A percentile compares a stretch with the other conserved stretches of the same genome.
These are phyloP conservation scores for Hephaestus fuliginosus DNA, from an alignment of 2,797 vertebrate species.

Conservation along the genomic window DNA sequence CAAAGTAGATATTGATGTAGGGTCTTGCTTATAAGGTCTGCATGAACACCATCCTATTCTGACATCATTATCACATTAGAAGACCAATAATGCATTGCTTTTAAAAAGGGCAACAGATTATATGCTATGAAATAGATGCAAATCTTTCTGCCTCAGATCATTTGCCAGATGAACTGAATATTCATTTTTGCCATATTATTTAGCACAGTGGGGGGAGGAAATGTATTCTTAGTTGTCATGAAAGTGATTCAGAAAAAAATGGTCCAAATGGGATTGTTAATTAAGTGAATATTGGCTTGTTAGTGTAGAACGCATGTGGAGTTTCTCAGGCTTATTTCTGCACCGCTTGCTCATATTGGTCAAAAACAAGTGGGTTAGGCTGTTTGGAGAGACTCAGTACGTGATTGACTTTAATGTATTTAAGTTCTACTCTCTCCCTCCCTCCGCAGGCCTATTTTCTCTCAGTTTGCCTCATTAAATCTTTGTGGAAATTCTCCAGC, in stretches of 20 bases:
- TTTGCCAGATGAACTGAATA: constrained; percentile 72
- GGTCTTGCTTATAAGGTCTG: constrained; percentile 52
- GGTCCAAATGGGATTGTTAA: constrained; percentile 51
- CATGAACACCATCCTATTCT: constrained; percentile 49
- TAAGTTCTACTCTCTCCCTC: constrained; percentile 43
- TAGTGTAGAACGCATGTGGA: constrained; percentile 30
- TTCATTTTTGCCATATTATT: constrained; percentile 59
- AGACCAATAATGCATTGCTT: constrained; percentile 55
- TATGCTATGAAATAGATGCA: constrained; percentile 55
- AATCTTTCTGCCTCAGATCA: constrained; percentile 59
- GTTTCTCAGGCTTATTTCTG: constrained; percentile 39
- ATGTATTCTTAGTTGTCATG: constrained; percentile 47
- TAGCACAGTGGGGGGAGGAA: constrained; percentile 35
- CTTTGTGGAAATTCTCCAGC: constrained; percentile 68
- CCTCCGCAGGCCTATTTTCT: constrained; percentile 48
- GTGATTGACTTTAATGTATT: constrained; percentile 75
- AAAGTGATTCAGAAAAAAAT: constrained; percentile 35
- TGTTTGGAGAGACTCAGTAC: constrained; percentile 52
- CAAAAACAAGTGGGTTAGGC: constrained; percentile 49
- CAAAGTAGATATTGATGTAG: constrained; percentile 74
- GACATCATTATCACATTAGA: constrained; percentile 78
- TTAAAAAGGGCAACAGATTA: constrained; percentile 44
- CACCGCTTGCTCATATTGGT: constrained; percentile 20
- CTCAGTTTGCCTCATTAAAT: constrained; percentile 76
- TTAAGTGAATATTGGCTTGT: constrained; percentile 51